Conservation (phyloP, 2,113 vertebrate genomes). For the Sapajus apella region DNA sequence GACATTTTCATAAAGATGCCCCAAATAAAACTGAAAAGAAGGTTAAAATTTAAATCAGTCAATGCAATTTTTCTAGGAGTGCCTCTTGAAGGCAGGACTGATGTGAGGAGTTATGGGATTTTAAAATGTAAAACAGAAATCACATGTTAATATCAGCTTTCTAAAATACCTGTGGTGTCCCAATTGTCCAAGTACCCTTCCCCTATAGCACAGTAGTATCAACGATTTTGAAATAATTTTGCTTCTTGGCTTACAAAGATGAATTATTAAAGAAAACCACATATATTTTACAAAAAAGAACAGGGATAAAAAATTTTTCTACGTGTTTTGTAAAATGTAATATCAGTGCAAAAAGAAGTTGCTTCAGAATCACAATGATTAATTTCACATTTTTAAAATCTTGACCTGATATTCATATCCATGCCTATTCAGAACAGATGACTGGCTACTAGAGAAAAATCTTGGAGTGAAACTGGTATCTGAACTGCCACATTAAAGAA, state of each 20-base stretch:
- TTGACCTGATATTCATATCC: background rate
- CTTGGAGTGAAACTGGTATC: background rate
- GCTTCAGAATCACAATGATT: background rate
- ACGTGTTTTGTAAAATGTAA: background rate
- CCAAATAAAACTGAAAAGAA: background rate
- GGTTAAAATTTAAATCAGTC: background rate
- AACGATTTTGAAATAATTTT: background rate
- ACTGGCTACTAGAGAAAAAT: background rate
- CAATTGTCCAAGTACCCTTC: background rate
- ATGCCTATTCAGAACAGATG: background rate
- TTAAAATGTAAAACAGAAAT: background rate
- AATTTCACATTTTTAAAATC: background rate
- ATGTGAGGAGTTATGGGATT: background rate
- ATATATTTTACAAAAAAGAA: background rate
- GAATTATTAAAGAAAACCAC: background rate
- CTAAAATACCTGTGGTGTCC: background rate
- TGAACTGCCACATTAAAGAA: background rate
- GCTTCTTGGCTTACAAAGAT: background rate
- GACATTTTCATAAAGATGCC: background rate
- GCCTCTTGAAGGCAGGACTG: background rate
- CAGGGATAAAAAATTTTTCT: background rate
- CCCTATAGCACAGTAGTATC: background rate
- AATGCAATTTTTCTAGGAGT: background rate
- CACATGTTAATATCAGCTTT: background rate
- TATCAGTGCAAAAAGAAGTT: conserved; percentile 23